Conservation (phyloP, 2,797 vertebrate species). For the Gephyroberyx darwinii region DNA sequence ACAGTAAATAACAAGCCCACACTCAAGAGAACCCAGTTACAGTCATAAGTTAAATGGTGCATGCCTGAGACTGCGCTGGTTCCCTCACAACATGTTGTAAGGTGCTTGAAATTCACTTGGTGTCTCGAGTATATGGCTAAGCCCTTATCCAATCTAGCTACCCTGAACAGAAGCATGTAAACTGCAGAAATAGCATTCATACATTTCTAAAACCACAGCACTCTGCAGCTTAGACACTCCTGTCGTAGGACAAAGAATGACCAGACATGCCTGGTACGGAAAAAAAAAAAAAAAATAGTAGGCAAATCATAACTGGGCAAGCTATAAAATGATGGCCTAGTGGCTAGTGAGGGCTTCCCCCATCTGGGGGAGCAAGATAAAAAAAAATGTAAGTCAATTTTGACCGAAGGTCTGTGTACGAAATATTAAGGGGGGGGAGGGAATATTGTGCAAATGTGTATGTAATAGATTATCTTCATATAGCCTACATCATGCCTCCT, state of each 20-base stretch:
- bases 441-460: too few species aligned
- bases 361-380: too few species aligned
- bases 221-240: slow-evolving; percentile 3
- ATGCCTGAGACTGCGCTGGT: background rate
- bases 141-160: background rate
- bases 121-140: background rate
- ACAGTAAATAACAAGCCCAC: background rate
- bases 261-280: background rate
- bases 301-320: background rate
- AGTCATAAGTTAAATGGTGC: background rate
- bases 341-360: too few species aligned
- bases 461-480: too few species aligned
- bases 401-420: too few species aligned
- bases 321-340: background rate
- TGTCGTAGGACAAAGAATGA: slow-evolving; percentile 1
- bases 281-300: background rate
- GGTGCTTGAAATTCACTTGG: slow-evolving; percentile 8
- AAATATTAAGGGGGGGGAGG: too few species aligned
- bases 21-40: background rate
- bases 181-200: slow-evolving; percentile 21
- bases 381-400: too few species aligned
- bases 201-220: slow-evolving; percentile 21
- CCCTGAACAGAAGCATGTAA: slow-evolving; percentile 12
- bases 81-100: background rate
- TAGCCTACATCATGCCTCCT: too few species aligned